These are phyloP conservation scores for Rhagium mordax DNA, from an alignment of 2,888 invertebrate genomes.

Conservation along the genomic window DNA sequence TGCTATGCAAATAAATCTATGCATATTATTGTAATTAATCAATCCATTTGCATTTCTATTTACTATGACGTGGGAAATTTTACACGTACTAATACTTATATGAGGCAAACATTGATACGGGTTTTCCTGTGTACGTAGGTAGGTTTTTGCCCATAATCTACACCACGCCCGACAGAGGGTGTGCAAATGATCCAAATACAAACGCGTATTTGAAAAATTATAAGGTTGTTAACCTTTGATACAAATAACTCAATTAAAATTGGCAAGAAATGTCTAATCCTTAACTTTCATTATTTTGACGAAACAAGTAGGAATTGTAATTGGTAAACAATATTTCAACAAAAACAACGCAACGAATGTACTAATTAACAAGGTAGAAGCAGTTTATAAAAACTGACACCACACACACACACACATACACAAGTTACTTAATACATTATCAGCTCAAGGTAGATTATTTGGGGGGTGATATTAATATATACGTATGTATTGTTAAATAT, in stretches of 20 bases:
- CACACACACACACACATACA: too few relatives aligned
- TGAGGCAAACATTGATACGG: neutral
- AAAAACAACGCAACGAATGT: too few relatives aligned
- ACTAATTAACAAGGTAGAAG: too few relatives aligned
- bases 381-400: too few relatives aligned
- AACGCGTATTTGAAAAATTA: slow-evolving; percentile 10
- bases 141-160: neutral
- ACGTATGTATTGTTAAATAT: too few relatives aligned
- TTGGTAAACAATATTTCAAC: too few relatives aligned
- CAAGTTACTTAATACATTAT: too few relatives aligned
- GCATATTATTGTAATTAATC: neutral
- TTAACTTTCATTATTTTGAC: too few relatives aligned
- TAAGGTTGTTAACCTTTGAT: slow-evolving; percentile 27
- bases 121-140: neutral
- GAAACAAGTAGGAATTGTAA: too few relatives aligned
- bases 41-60: neutral
- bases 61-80: neutral
- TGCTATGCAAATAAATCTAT: neutral
- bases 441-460: too few relatives aligned
- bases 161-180: neutral
- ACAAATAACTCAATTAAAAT: neutral
- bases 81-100: neutral
- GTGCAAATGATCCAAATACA: slow-evolving; percentile 1
- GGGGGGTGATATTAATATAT: too few relatives aligned
- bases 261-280: too few relatives aligned